Conservation (phyloP, 2,888 invertebrate genomes). For the Alentia gelatinosa region DNA sequence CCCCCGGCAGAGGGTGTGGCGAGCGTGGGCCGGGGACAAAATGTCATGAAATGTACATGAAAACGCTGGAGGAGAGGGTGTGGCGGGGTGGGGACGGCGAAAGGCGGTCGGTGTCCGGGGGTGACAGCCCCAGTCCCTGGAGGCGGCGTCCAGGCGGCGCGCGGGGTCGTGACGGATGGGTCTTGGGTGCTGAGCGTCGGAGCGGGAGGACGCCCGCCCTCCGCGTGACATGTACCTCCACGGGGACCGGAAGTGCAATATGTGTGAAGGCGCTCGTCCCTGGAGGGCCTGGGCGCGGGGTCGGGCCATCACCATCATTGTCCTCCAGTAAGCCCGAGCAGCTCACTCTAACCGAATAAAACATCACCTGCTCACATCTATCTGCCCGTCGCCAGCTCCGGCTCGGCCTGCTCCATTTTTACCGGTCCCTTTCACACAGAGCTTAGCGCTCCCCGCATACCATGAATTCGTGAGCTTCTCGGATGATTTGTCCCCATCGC, state of each 20-base stretch:
- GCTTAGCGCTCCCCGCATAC: slow-evolving; percentile 13
- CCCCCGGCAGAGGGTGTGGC: not conserved
- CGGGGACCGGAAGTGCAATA: slow-evolving; percentile 43
- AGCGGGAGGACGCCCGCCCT: not conserved
- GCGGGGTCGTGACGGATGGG: slow-evolving; percentile 49
- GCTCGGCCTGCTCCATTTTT: not conserved
- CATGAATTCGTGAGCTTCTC: not conserved
- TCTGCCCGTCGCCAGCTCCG: slow-evolving; percentile 22
- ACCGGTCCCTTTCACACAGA: not conserved
- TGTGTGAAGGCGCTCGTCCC: slow-evolving; percentile 38
- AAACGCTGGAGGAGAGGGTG: slow-evolving; percentile 6
- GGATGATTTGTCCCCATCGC: slow-evolving; percentile 4
- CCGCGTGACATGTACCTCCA: slow-evolving; percentile 36
- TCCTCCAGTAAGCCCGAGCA: slow-evolving; percentile 35
- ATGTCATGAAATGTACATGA: slow-evolving; percentile 54
- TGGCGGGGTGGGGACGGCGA: not conserved
- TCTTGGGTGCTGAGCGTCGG: not conserved
- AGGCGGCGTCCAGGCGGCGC: not conserved
- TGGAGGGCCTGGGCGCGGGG: not conserved
- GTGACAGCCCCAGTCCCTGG: slow-evolving; percentile 14
- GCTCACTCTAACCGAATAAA: slow-evolving; percentile 53
- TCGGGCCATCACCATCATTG: slow-evolving; percentile 45
- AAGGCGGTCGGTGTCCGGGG: slow-evolving; percentile 50
- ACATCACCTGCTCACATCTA: slow-evolving; percentile 52
- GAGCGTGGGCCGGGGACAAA: not conserved